A percentile compares a stretch with the other conserved stretches of the same genome.
Evolutionary conservation across 2,113 vertebrate genomes (phyloP).

Genomic region (Silurus meridionalis): DNA sequence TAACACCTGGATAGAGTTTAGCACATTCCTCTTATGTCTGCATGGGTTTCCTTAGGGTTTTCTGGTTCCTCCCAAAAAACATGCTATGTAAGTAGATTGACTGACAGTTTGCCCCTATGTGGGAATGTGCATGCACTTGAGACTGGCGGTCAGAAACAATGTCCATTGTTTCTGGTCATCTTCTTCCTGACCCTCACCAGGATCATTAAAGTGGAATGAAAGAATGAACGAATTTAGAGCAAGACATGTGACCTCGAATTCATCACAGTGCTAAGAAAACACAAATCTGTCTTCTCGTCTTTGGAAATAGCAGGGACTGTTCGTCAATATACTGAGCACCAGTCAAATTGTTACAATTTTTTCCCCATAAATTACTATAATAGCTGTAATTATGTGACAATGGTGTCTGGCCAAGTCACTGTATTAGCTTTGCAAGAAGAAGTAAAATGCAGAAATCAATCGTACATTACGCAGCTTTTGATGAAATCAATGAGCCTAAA

Average conservation of each 20-base stretch:
- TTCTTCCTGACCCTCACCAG: background rate
- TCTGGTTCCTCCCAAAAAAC: constrained; percentile 1
- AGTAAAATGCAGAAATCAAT: background rate
- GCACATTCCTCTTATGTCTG: background rate
- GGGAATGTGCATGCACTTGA: background rate
- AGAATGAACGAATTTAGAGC: background rate
- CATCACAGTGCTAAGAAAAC: background rate
- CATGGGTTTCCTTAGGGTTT: background rate
- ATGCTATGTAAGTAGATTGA: background rate
- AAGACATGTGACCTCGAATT: background rate
- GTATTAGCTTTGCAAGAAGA: background rate
- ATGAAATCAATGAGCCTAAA: constrained; percentile 22
- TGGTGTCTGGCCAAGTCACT: background rate
- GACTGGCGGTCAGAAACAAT: too few relatives aligned
- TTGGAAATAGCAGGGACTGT: background rate
- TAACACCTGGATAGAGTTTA: background rate
- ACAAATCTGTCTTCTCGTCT: background rate
- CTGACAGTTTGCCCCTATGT: background rate
- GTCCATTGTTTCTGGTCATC: background rate
- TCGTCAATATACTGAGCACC: constrained; percentile 1
- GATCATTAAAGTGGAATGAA: background rate
- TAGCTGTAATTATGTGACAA: constrained; percentile 11
- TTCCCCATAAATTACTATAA: background rate
- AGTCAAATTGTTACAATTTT: background rate
- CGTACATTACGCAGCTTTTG: background rate